Base-by-base conservation (phyloP, 2,888 invertebrate species). In the Epinotia demarniana region DNA sequence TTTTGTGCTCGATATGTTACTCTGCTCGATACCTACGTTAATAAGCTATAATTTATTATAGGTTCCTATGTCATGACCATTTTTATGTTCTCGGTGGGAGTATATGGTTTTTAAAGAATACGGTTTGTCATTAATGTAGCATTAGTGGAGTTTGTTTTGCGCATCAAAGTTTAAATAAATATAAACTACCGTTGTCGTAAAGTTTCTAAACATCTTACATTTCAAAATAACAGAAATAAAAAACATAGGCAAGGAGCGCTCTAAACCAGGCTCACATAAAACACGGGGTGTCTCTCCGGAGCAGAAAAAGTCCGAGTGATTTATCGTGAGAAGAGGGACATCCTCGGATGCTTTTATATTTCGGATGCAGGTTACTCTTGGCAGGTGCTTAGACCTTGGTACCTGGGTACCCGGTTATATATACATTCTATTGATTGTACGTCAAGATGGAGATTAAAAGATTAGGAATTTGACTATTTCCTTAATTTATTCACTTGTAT, bases 251-350 rank as follows among this genome's bases (percentile, higher is more conserved):
- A 77, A 81, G 80, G 84, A 83, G 82, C 83, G 81, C 82, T 81
- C 78, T 78, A 77, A 84, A 89, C 87, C 84, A 85, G 85, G 86
- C 83, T 79, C 81, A 85, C 87, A 91, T 90, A 90, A 91, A 90
- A 89, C 88, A 87, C 86, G 85, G 84, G 85, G 85, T 87, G 89
- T 84, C 86, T 84, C 85, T 78, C 81, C 82, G 83, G 84, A 86
- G 85, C 83, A 87, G 87, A 87, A 89, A 89, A 88, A 88, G 82
- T 80, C 82, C 78, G 83, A 85, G 87, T 91, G 91, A 91, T 91
- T 91, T 91, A 91, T 90, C 87, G 91, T 91, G 91, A 87, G 91
- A 91, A 89, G 85, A 83, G 87, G 83, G 89, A 89, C 90, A 90
- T 87, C 90, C 89, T 87, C 86, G 84, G 82, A 81, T 81, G 81